Base-by-base conservation (phyloP, 2,888 invertebrate genomes). In the Pseudeuparius sepicola region DNA sequence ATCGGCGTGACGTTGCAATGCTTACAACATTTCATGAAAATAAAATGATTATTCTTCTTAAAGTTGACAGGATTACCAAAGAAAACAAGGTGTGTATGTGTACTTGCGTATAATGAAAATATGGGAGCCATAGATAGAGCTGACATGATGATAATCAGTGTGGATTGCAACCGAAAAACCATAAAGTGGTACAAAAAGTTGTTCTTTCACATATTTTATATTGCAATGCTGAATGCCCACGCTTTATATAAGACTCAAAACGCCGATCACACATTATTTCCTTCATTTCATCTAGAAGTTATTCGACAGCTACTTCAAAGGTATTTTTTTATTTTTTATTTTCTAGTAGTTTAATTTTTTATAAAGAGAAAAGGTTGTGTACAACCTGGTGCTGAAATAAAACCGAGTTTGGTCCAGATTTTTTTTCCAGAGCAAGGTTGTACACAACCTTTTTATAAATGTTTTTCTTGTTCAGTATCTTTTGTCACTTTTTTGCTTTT, bases 131-230 rank as follows among this genome's bases (percentile, higher is more conserved):
- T 35, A 9, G 37, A 39, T 24, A 31, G 35, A 15, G 34, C 36
- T 4, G 42, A 42, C 24, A 39, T 42, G 33, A n/a, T n/a, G n/a
- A n/a, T n/a, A n/a, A n/a, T n/a, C n/a, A n/a, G n/a, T n/a, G n/a
- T 54, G 16, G 42, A 50, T 12, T 48, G 49, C 11, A 46, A 50
- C 34, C 48, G 52, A 37, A 54, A 56, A 50, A 42, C 45, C 17
- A 47, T 43, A 17, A 54, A 55, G 45, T 56, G 53, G 52, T 50
- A 57, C 40, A 55, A 52, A 36, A 58, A 57, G 42, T 39, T 57
- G 23, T 54, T 49, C 34, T 50, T 58, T 39, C 54, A 55, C 24
- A 37, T 48, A 4, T 20, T 55, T 20, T 52, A 53, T 24, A 34
- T 54, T 34, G 36, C 38, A 39, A 24, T 53, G 16, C 32, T 53